Percentiles rank a stretch among this genome's conserved stretches.
Evolutionary conservation across 2,888 invertebrate genomes (phyloP).

Genomic region (Antheraea yamamai): DNA sequence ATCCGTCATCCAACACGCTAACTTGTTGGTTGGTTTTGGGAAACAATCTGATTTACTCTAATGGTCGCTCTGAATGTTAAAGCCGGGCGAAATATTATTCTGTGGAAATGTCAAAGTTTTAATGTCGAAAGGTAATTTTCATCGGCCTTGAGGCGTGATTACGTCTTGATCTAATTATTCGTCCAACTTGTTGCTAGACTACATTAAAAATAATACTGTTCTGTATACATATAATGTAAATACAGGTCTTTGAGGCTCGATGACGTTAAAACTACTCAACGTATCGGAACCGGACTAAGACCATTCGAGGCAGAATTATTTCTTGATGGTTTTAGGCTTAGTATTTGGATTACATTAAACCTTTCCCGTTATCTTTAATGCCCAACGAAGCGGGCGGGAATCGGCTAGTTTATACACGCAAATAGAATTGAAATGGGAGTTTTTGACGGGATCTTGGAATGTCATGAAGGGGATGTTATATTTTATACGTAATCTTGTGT

Average conservation of each 20-base stretch:
- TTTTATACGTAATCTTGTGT: too few relatives aligned
- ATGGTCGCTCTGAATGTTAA: slow-evolving; percentile 43
- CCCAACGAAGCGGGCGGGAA: too few relatives aligned
- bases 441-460: too few relatives aligned
- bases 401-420: too few relatives aligned
- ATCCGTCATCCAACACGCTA: slow-evolving; percentile 42
- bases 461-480: too few relatives aligned
- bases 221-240: neutral
- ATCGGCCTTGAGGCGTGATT: neutral
- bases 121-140: slow-evolving; percentile 5
- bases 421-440: too few relatives aligned
- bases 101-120: slow-evolving; percentile 1
- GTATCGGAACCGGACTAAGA: too few relatives aligned
- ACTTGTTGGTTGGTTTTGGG: slow-evolving; percentile 42
- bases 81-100: slow-evolving; percentile 16
- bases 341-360: too few relatives aligned
- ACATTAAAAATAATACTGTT: neutral
- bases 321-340: too few relatives aligned
- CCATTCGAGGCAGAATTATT: too few relatives aligned
- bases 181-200: neutral
- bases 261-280: too few relatives aligned
- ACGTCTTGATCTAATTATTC: neutral
- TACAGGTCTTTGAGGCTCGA: neutral
- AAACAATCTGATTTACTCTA: slow-evolving; percentile 52
- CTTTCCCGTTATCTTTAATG: too few relatives aligned